Conservation (phyloP, 2,113 vertebrate species). For the Phodopus roborovskii region DNA sequence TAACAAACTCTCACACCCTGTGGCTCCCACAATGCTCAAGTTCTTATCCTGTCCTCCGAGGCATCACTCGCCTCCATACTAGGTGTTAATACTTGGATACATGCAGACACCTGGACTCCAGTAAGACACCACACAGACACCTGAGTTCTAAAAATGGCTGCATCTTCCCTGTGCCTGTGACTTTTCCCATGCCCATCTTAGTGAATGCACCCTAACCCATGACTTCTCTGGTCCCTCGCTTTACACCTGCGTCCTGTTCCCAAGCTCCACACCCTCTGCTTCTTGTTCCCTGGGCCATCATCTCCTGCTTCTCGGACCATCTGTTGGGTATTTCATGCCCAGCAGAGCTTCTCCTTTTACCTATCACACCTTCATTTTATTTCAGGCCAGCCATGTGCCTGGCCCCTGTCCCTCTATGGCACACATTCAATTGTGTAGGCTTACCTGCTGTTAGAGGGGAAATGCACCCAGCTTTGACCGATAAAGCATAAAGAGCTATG, state of each 20-base stretch:
- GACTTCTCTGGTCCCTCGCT: neutral
- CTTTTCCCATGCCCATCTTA: neutral
- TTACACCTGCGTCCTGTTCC: neutral
- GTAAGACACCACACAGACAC: neutral
- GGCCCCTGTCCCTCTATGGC: neutral
- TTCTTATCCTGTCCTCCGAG: neutral
- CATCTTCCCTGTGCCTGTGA: neutral
- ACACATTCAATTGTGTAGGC: neutral
- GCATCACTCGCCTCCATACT: neutral
- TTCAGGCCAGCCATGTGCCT: neutral
- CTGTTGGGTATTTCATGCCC: no score
- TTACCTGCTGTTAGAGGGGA: neutral
- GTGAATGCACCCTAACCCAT: neutral
- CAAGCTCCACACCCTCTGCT: neutral
- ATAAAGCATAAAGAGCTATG: neutral
- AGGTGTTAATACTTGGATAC: neutral
- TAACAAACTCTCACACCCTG: neutral
- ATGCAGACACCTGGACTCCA: neutral
- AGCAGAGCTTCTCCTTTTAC: neutral
- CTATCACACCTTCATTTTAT: neutral
- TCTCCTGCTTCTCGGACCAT: neutral
- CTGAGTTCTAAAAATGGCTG: neutral
- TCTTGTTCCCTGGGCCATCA: neutral
- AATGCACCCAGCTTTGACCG: neutral
- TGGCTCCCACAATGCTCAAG: neutral